These are phyloP conservation scores for Lasioglossum marginatum DNA, from an alignment of 2,888 invertebrate species.

Conservation along the genomic window DNA sequence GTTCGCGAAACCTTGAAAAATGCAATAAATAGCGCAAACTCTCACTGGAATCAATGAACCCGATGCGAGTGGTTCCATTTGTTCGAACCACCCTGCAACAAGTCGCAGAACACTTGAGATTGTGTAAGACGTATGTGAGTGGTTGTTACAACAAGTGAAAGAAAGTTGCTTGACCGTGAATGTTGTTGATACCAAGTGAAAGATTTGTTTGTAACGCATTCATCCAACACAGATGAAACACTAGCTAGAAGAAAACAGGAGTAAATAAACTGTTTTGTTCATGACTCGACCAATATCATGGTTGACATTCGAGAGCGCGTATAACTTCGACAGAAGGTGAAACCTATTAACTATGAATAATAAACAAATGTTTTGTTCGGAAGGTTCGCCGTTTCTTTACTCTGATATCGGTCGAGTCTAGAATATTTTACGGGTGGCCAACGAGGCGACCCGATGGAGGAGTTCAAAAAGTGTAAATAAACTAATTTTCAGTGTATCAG, in stretches of 20 bases:
- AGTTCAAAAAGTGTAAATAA: conserved; percentile 55
- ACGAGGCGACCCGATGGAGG: conserved; percentile 33
- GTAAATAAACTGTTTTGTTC: conserved; percentile 16
- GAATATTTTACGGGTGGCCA: neutral
- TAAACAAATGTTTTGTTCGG: neutral
- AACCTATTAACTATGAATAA: neutral
- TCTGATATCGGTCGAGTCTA: conserved; percentile 15
- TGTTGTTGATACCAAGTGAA: neutral
- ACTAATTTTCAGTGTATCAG: conserved; percentile 55
- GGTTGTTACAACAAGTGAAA: conserved; percentile 1
- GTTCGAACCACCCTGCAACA: conserved; percentile 21
- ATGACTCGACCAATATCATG: conserved; percentile 12
- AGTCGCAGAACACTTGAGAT: neutral
- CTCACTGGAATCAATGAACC: neutral
- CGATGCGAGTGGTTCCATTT: conserved; percentile 12
- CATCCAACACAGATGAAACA: neutral
- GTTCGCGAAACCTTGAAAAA: conserved; percentile 29
- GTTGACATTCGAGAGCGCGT: neutral
- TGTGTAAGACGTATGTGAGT: conserved; percentile 17
- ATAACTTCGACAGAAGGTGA: neutral
- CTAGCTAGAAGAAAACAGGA: conserved; percentile 9
- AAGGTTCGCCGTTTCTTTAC: neutral
- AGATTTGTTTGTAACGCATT: neutral
- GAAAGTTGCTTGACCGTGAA: conserved; percentile 4
- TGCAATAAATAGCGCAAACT: conserved; percentile 11